A percentile compares a stretch with the other conserved stretches of the same genome.
Conservation (phyloP, 2,797 vertebrate species). For the Thripadectes ignobilis region DNA sequence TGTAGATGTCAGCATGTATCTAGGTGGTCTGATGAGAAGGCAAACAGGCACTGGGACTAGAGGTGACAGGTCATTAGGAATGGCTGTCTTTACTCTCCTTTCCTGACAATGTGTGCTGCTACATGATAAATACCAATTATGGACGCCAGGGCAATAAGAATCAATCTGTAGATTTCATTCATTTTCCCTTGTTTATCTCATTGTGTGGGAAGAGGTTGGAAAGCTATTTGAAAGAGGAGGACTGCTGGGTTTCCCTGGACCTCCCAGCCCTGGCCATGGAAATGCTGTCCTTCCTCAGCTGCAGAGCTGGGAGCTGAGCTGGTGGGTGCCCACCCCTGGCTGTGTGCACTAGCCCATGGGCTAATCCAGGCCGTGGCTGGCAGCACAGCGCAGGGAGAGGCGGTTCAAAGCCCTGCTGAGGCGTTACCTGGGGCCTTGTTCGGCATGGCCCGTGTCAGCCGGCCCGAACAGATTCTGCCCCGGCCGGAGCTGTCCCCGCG, state of each 20-base stretch:
- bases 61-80: background rate
- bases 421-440: background rate
- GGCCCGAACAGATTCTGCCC: background rate
- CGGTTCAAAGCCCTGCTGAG: constrained; percentile 16
- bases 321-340: background rate
- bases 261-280: background rate
- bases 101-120: background rate
- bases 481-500: background rate
- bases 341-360: background rate
- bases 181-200: background rate
- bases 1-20: background rate
- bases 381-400: background rate
- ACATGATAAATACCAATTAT: background rate
- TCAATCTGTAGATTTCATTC: background rate
- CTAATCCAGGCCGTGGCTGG: background rate
- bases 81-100: background rate
- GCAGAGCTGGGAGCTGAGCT: background rate
- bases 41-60: background rate
- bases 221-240: background rate
- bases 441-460: background rate
- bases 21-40: background rate
- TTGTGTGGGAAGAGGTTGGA: background rate
- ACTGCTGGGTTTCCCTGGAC: background rate
- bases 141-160: background rate
- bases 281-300: background rate